Conservation (phyloP, 2,888 invertebrate species). For the Conops quadrifasciatus region DNA sequence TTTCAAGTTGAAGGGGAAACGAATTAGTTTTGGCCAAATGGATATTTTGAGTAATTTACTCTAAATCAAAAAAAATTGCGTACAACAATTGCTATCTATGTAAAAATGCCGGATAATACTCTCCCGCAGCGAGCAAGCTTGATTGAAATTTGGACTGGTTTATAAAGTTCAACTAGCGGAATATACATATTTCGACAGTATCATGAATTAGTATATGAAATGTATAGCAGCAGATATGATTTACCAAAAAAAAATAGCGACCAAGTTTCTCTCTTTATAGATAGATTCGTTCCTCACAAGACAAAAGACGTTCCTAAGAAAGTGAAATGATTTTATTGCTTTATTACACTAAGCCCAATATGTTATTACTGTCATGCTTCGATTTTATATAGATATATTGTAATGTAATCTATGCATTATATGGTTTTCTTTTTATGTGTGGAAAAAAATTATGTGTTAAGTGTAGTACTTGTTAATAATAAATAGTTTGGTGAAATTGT, state of each 20-base stretch:
- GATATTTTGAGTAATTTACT: background rate
- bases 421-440: background rate
- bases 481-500: conserved; percentile 21
- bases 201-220: background rate
- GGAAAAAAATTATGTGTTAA: conserved; percentile 9
- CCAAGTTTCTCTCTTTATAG: background rate
- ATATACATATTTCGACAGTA: background rate
- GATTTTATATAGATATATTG: conserved; percentile 2
- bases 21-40: background rate
- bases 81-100: too few relatives aligned
- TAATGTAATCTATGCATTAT: too few relatives aligned
- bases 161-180: background rate
- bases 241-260: background rate
- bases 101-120: too few relatives aligned
- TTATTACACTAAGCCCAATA: conserved; percentile 16
- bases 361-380: conserved; percentile 4
- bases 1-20: background rate
- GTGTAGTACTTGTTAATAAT: conserved; percentile 20
- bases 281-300: conserved; percentile 26
- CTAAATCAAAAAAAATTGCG: too few relatives aligned
- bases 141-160: too few relatives aligned
- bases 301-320: conserved; percentile 27
- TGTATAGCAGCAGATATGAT: background rate
- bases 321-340: conserved; percentile 15
- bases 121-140: too few relatives aligned